Base-by-base conservation (phyloP, 2,113 vertebrate species). In the Willisornis vidua region DNA sequence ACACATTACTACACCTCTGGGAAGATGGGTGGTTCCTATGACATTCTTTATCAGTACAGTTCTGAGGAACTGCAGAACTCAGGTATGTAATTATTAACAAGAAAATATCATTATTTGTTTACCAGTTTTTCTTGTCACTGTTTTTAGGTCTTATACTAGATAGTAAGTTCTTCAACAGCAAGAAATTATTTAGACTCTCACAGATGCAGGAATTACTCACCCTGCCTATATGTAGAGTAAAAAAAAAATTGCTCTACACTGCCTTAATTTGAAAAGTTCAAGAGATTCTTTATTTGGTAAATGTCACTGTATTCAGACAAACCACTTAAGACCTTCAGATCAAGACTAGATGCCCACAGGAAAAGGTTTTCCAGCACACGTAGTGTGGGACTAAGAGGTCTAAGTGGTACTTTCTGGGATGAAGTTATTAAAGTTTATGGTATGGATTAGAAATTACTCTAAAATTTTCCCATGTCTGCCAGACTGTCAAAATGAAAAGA, bases 1-100 rank as follows among this genome's bases (percentile, higher is more conserved):
- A 99, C 99, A 13, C 99, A 99, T 94, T 99, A 99, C 96, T 99
- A 99, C 79, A 94, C 97, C 39, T 98, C 98, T 19, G 99, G 99
- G 54, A 98, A 97, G 51, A 95, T 99, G 94, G 99, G 99, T 6
- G 99, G 99, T 5, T 95, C 97, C 35, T 99, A 99, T 63, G 99
- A 99, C 94, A 95, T 99, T 68, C 97, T 99, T 54, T 99, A 99
- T 96, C 99, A 99, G 87, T 99, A 98, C 72, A 98, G 97, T 76
- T 89, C 98, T 8, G 98, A 99, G 78, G 98, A 98, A 70, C 35
- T 99, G 24, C 97, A 80, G 55, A 99, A 96, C 57, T 98, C 98
- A 15, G 99, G 99, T 99, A 97, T 28, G 83, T 65, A 84, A 61
- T 54, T 20, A 37, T 87, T 31, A 57, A 48, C 3, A 70, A 72